phyloP scores from a whole-genome alignment of 2,888 invertebrate genomes.

The Trileptium ribeirensis region DNA sequence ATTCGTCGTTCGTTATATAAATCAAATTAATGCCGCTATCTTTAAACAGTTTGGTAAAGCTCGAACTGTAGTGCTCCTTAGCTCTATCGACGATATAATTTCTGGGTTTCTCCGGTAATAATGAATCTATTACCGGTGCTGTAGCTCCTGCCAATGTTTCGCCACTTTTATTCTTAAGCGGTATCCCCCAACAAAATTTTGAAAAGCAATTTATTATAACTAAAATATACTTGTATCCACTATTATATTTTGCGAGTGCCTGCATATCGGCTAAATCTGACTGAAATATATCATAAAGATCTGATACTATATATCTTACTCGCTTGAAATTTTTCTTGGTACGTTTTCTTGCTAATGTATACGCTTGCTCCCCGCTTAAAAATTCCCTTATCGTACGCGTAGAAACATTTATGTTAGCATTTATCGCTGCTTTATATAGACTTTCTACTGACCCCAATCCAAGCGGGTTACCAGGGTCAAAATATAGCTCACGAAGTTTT shows the following conservation, averaged over 20 bases:
- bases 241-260: not conserved
- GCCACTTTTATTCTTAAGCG: not conserved
- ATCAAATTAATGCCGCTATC: not conserved
- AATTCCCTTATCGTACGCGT: not conserved
- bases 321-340: not conserved
- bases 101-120: not conserved
- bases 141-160: not conserved
- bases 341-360: not conserved
- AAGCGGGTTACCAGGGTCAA: not conserved
- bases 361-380: not conserved
- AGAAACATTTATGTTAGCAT: not conserved
- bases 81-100: not conserved
- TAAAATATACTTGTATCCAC: not conserved
- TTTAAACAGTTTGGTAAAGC: not conserved
- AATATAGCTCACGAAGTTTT: not conserved
- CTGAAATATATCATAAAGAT: not conserved
- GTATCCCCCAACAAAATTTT: not conserved
- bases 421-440: not conserved
- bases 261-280: not conserved
- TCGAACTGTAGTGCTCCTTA: not conserved
- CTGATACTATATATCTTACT: not conserved
- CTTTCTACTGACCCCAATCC: not conserved
- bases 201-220: not conserved
- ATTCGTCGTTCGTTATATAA: not conserved
- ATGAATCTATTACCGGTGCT: not conserved